These are phyloP conservation scores for Empis stercorea DNA, from an alignment of 2,888 invertebrate genomes.

Conservation along the genomic window DNA sequence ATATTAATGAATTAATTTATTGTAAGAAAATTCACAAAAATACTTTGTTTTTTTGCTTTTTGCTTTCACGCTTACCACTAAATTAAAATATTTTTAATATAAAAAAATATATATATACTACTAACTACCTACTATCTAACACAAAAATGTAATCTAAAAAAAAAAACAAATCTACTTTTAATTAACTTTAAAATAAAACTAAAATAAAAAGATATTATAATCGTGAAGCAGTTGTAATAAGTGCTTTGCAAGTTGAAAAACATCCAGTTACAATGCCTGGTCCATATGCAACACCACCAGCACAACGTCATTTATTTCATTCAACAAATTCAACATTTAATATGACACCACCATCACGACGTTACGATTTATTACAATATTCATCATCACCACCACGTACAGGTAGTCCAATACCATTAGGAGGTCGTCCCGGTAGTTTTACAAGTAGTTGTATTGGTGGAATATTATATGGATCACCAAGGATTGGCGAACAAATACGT, in stretches of 20 bases:
- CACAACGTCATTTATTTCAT: slow-evolving; percentile 44
- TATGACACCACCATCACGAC: slow-evolving; percentile 55
- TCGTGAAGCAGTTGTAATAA: slow-evolving; percentile 83
- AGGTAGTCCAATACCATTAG: slow-evolving; percentile 46
- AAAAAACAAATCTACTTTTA: slow-evolving; percentile 2
- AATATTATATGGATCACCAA: slow-evolving; percentile 42
- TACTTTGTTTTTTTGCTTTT: slow-evolving; percentile 7
- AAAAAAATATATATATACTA: slow-evolving; percentile 7
- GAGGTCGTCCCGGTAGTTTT: slow-evolving; percentile 46
- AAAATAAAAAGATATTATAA: slow-evolving; percentile 64
- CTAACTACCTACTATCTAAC: slow-evolving; percentile 1
- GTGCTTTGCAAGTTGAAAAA: slow-evolving; percentile 86
- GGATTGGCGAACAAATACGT: slow-evolving; percentile 42
- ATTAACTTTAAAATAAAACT: background rate
- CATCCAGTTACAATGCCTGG: slow-evolving; percentile 82
- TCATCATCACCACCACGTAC: slow-evolving; percentile 23
- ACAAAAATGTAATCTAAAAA: slow-evolving; percentile 3
- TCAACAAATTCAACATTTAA: slow-evolving; percentile 46
- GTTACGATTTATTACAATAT: slow-evolving; percentile 29
- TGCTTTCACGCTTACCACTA: slow-evolving; percentile 13
- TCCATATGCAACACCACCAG: slow-evolving; percentile 60
- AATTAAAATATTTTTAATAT: slow-evolving; percentile 3
- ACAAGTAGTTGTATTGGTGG: slow-evolving; percentile 34
- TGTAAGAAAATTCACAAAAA: background rate
- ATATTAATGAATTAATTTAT: background rate